Conservation (phyloP, 2,888 invertebrate species). For the Agriopis leucophaearia region DNA sequence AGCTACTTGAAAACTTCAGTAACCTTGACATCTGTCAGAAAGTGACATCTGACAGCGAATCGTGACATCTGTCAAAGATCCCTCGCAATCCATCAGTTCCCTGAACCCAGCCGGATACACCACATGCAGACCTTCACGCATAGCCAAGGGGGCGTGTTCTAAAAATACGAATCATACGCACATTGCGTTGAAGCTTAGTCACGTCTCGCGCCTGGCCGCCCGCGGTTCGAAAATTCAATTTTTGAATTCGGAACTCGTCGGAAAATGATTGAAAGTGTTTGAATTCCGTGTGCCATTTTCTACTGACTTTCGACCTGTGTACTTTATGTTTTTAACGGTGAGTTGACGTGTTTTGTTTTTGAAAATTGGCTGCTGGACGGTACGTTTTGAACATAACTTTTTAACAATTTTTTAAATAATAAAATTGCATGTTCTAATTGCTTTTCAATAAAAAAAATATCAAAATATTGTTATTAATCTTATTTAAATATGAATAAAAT, state of each 20-base stretch:
- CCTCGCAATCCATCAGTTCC: slow-evolving; percentile 52
- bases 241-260: slow-evolving; percentile 43
- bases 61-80: slow-evolving; percentile 38
- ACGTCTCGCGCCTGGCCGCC: slow-evolving; percentile 63
- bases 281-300: slow-evolving; percentile 33
- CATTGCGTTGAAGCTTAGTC: slow-evolving; percentile 67
- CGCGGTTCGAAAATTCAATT: slow-evolving; percentile 54
- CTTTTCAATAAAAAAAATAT: too few species aligned
- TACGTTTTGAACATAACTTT: slow-evolving; percentile 6
- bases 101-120: slow-evolving; percentile 72
- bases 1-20: background rate
- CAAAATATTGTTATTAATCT: too few species aligned
- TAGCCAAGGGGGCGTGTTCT: slow-evolving; percentile 82
- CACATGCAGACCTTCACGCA: slow-evolving; percentile 55
- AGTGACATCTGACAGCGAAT: slow-evolving; percentile 35
- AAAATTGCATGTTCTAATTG: too few species aligned
- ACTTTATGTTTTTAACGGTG: slow-evolving; percentile 35
- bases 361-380: slow-evolving; percentile 14
- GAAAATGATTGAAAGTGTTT: slow-evolving; percentile 51
- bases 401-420: background rate
- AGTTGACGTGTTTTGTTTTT: slow-evolving; percentile 34
- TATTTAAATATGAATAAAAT: too few species aligned
- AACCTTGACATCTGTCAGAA: slow-evolving; percentile 41
- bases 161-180: slow-evolving; percentile 76
- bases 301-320: slow-evolving; percentile 23